Evolutionary conservation across 92 coral and sea anemone species (phyloP).

Genomic region (Blastomussa wellsi): DNA sequence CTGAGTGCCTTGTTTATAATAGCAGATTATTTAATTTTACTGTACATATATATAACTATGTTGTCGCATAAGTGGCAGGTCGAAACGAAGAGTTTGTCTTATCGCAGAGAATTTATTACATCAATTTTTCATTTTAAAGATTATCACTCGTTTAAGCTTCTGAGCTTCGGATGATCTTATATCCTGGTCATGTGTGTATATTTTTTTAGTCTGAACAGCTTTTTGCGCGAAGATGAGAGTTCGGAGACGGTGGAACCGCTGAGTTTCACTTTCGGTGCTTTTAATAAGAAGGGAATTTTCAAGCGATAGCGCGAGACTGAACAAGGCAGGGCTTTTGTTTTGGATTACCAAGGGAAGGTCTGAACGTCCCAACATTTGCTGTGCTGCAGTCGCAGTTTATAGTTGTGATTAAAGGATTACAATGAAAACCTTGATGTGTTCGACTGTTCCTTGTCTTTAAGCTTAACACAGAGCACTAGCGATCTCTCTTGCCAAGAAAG

Average conservation of each 20-base stretch:
- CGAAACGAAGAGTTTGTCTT: background rate
- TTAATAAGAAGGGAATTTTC: background rate
- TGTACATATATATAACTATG: constrained; percentile 9
- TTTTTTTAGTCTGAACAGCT: background rate
- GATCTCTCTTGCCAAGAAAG: no score
- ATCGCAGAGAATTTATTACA: constrained; percentile 30
- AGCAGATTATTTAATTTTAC: constrained; percentile 30
- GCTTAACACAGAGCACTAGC: background rate
- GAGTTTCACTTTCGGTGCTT: constrained; percentile 6
- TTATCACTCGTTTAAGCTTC: constrained; percentile 24
- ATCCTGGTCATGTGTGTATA: background rate
- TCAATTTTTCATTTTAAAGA: constrained; percentile 21
- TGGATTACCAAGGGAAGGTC: background rate
- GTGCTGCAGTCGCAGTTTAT: constrained; percentile 87
- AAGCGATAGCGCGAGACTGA: background rate
- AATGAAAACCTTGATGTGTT: background rate
- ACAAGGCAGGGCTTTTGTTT: background rate
- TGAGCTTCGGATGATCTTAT: constrained; percentile 13
- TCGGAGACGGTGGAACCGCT: background rate
- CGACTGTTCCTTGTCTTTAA: background rate
- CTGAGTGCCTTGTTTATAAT: constrained; percentile 20
- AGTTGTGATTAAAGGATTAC: constrained; percentile 43
- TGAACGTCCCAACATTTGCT: constrained; percentile 39
- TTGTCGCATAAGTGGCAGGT: background rate
- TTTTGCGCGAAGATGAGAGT: background rate